phyloP scores from a whole-genome alignment of 2,888 invertebrate species.

The Drosophila tripunctata region DNA sequence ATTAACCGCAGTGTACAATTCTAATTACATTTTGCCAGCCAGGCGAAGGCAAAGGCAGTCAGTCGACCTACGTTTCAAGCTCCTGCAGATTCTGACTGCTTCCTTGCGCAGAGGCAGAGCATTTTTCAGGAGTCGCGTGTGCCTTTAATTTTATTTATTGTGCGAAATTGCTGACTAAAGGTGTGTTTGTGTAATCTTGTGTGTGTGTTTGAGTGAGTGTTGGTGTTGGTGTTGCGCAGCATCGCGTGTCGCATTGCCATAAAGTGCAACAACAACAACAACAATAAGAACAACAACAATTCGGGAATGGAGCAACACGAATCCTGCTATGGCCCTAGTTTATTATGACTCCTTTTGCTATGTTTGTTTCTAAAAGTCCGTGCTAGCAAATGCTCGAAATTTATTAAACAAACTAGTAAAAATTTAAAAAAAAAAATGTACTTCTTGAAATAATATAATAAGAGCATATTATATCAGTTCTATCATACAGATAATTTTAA shows the following conservation, averaged over 20 bases:
- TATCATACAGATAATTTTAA: no score
- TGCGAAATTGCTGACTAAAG: slow-evolving; percentile 70
- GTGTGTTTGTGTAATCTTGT: slow-evolving; percentile 30
- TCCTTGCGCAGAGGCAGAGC: not conserved
- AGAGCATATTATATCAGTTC: no score
- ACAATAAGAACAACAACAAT: slow-evolving; percentile 7
- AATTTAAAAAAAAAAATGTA: no score
- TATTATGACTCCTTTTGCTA: slow-evolving; percentile 16
- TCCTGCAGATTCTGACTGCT: slow-evolving; percentile 15
- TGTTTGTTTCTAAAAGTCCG: slow-evolving; percentile 11
- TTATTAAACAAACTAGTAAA: not conserved
- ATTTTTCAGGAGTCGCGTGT: slow-evolving; percentile 45
- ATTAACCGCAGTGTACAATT: slow-evolving; percentile 81
- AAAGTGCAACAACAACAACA: slow-evolving; percentile 53
- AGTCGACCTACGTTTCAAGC: slow-evolving; percentile 13
- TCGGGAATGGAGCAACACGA: not conserved
- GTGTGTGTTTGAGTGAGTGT: slow-evolving; percentile 23
- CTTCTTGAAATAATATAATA: no score
- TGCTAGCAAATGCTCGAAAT: not conserved
- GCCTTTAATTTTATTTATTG: slow-evolving; percentile 78
- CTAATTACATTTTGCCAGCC: slow-evolving; percentile 79
- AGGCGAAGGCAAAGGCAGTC: no score
- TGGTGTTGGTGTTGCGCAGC: slow-evolving; percentile 50
- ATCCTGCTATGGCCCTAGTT: slow-evolving; percentile 1
- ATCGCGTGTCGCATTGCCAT: slow-evolving; percentile 72